Conservation (phyloP, 2,113 vertebrate genomes). For the Eurypyga helias region DNA sequence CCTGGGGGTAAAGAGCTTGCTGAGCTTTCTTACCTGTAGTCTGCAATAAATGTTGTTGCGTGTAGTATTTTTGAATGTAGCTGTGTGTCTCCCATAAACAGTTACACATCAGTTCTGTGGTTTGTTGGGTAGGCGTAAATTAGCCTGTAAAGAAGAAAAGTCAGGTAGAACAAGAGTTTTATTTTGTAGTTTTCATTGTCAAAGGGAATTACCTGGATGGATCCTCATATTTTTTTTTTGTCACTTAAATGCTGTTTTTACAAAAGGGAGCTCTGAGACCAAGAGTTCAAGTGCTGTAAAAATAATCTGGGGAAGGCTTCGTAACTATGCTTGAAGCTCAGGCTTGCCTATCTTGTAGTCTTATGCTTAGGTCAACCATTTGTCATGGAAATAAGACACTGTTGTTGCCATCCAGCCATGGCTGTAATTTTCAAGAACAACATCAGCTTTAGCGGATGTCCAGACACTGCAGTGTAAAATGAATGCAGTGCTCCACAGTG, state of each 20-base stretch:
- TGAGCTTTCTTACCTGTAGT: not conserved
- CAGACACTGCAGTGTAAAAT: not conserved
- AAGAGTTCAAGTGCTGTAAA: not conserved
- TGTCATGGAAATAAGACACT: not conserved
- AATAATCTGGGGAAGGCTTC: not conserved
- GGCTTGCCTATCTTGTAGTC: not conserved
- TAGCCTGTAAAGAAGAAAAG: not conserved
- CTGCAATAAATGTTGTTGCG: not conserved
- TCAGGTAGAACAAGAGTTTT: not conserved
- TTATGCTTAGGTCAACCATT: not conserved
- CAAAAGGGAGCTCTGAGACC: accelerated
- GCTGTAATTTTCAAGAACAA: not conserved
- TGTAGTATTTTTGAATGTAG: not conserved
- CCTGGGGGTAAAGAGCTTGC: not conserved
- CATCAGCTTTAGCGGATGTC: not conserved
- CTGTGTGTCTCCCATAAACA: not conserved
- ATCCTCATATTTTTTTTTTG: not conserved
- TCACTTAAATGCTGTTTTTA: not conserved
- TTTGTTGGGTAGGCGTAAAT: not conserved
- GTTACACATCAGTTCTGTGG: not conserved
- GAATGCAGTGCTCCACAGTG: not conserved
- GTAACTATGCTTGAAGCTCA: not conserved
- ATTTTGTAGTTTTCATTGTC: not conserved
- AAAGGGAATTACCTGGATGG: not conserved
- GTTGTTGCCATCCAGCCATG: not conserved